Evolutionary conservation across 2,113 vertebrate species (phyloP).

Genomic region (Phrynosoma platyrhinos): DNA sequence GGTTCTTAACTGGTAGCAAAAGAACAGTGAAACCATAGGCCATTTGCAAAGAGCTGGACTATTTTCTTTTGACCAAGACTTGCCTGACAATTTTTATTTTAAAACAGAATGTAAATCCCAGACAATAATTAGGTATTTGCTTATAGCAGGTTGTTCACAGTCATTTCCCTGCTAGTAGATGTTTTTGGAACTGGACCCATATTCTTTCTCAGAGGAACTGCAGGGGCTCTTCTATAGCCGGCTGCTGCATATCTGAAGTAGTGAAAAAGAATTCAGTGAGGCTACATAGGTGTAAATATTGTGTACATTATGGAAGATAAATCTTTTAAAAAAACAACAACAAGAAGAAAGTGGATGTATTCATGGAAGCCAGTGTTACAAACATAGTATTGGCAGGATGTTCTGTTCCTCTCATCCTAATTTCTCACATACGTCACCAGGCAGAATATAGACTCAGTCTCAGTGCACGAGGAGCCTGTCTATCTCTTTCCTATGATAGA

Average conservation of each 20-base stretch:
- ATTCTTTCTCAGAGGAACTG: not conserved
- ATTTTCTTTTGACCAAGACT: slow-evolving; percentile 18
- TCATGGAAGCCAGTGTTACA: slow-evolving; percentile 53
- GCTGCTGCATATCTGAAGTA: slow-evolving; percentile 23
- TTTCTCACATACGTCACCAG: slow-evolving; percentile 62
- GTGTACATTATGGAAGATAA: slow-evolving; percentile 23
- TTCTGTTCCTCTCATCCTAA: slow-evolving; percentile 57
- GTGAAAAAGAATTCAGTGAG: not conserved
- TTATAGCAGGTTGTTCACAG: slow-evolving; percentile 17
- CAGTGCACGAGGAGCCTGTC: slow-evolving; percentile 45
- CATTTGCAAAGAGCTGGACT: slow-evolving; percentile 3
- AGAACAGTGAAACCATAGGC: not conserved
- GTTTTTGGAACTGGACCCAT: slow-evolving; percentile 39
- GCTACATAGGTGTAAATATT: slow-evolving; percentile 24
- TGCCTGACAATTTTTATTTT: slow-evolving; percentile 9
- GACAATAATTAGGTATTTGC: slow-evolving; percentile 5
- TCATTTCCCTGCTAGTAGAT: slow-evolving; percentile 27
- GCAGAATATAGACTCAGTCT: slow-evolving; percentile 48
- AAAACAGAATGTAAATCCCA: accelerated
- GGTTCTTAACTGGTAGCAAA: slow-evolving; percentile 19
- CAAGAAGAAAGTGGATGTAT: slow-evolving; percentile 27
- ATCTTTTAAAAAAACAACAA: slow-evolving; percentile 28
- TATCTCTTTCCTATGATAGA: slow-evolving; percentile 41
- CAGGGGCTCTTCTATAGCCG: not conserved
- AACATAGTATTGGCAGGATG: slow-evolving; percentile 30